phyloP scores from a whole-genome alignment of 2,888 invertebrate genomes.

The Ophraella communa region DNA sequence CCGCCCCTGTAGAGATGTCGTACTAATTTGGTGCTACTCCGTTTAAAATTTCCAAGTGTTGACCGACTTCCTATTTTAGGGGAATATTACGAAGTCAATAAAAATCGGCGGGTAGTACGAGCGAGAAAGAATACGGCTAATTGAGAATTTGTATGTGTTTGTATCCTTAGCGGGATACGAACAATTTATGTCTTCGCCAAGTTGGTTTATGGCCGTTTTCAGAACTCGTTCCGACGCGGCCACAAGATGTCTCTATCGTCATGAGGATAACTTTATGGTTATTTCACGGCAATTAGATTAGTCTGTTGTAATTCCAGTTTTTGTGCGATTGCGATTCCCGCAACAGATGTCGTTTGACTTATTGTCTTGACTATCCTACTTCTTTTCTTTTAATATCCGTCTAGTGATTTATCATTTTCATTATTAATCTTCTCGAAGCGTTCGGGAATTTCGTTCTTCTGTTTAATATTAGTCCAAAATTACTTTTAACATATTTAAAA shows the following conservation, averaged over 20 bases:
- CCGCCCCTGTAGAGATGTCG: background rate
- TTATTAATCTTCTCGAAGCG: conserved; percentile 37
- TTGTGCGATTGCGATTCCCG: conserved; percentile 52
- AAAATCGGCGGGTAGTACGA: conserved; percentile 38
- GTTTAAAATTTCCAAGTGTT: conserved; percentile 22
- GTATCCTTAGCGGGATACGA: conserved; percentile 52
- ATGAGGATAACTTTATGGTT: conserved; percentile 59
- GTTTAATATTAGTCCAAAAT: conserved; percentile 14
- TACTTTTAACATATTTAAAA: background rate
- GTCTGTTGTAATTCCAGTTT: conserved; percentile 59
- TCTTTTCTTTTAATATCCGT: conserved; percentile 42
- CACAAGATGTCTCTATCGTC: conserved; percentile 62
- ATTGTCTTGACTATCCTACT: conserved; percentile 46
- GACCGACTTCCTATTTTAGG: conserved; percentile 32
- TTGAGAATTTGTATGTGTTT: conserved; percentile 60
- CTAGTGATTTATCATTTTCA: conserved; percentile 40
- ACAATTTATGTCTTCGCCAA: conserved; percentile 58
- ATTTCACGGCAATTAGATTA: conserved; percentile 60
- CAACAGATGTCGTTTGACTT: conserved; percentile 59
- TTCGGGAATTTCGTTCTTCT: conserved; percentile 9
- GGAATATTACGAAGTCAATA: conserved; percentile 35
- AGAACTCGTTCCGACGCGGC: conserved; percentile 57
- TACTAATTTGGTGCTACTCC: conserved; percentile 13
- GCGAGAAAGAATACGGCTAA: conserved; percentile 47
- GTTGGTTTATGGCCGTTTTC: conserved; percentile 60